Conservation (phyloP, 30 jellyfish, hydroid and myxozoan species). For the Hydractinia symbiolongicarpus region DNA sequence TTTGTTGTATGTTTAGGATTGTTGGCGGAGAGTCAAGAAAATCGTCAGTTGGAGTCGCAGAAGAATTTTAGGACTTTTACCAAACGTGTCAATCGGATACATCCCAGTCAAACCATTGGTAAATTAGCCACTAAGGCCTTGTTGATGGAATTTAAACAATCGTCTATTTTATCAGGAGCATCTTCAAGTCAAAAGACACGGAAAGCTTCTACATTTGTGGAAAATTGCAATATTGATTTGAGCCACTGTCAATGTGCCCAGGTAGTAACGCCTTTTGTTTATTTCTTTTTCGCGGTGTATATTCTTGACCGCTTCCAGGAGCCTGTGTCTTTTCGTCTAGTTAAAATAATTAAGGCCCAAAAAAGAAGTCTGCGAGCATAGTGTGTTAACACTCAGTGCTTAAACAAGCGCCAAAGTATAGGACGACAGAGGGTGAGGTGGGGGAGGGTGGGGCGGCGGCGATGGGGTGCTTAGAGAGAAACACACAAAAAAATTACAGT, state of each 20-base stretch:
- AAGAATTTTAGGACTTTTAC: not conserved
- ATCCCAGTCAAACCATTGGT: not conserved
- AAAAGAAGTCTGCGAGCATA: too few species aligned
- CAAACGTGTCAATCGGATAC: not conserved
- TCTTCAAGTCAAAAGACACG: not conserved
- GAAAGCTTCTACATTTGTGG: not conserved
- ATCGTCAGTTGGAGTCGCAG: not conserved
- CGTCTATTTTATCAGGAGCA: not conserved
- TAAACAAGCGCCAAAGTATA: too few species aligned
- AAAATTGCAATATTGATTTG: conserved; percentile 24
- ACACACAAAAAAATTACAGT: too few species aligned
- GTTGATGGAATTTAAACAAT: conserved; percentile 12
- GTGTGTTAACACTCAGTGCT: too few species aligned
- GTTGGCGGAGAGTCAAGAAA: conserved; percentile 3
- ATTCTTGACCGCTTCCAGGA: too few species aligned
- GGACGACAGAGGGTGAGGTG: too few species aligned
- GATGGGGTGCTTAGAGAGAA: too few species aligned
- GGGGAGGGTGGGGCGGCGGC: too few species aligned
- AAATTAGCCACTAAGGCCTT: conserved; percentile 8
- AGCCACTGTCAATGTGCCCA: conserved; percentile 72
- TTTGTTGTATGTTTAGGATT: conserved; percentile 4
- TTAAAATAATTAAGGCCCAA: too few species aligned
- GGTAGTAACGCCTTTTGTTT: not conserved
- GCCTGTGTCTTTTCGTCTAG: too few species aligned
- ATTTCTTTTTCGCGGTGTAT: too few species aligned